Evolutionary conservation across 2,797 vertebrate genomes (phyloP), one percentile per base, ranked within the genome.

Genomic region (Chiloscyllium punctatum): DNA sequence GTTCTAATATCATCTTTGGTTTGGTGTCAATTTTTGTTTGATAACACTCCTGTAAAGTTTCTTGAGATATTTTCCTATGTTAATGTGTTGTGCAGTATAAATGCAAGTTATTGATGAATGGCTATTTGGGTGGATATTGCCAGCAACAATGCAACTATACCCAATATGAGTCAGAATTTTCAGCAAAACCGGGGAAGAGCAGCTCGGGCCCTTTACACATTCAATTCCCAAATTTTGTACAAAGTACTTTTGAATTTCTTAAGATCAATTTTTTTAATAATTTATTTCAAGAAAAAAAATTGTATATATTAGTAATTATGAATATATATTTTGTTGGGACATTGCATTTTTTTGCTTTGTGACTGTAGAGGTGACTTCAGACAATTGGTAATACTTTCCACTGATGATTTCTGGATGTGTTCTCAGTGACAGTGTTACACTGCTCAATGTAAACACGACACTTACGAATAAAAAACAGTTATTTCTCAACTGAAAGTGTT

Each of bases 241-340:
- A 98, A 98, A 98, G 96, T 98, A 98, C 97, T 96, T 79, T 96
- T 98, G 96, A 98, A 97, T 97, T 97, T 96, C 98, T 98, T 97
- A 97, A 98, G 98, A 97, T 96, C 97, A 97, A 98, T 97, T 98
- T 62, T n/a, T 97, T 98, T 98, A 97, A 98, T 98, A 99, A 99
- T 99, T 99, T 99, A 99, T 99, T 99, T 98, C 97, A 97, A 62
- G 57, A 62, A 97, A 97, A 97, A 97, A 97, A 97, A 48, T 48
- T 99, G 98, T 99, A 98, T 97, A 99, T 98, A 98, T 98, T 98
- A 98, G 98, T 97, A 97, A 97, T 97, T 97, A 97, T 98, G 98
- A 98, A 97, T 98, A 98, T 98, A 98, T 99, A 98, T 98, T 98
- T 97, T 97, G 97, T 98, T 96, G 95, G 97, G 97, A 97, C 98